Evolutionary conservation across 92 coral and sea anemone genomes (phyloP).

Genomic region (Porites lobata): DNA sequence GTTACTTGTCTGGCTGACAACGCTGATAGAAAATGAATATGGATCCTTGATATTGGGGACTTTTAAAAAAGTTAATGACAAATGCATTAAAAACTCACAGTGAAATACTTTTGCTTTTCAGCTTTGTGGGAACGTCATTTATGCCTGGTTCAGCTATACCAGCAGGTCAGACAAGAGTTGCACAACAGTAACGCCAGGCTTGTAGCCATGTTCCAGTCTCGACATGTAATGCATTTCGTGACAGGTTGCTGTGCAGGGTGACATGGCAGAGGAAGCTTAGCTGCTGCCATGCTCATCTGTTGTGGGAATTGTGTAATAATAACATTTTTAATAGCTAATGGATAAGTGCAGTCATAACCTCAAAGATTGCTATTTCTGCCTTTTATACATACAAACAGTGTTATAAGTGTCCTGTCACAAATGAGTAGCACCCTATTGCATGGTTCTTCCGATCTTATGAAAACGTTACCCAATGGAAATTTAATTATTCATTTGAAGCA

Average conservation of each 20-base stretch:
- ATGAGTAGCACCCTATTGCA: no score
- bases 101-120: conserved; percentile 20
- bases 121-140: conserved; percentile 97
- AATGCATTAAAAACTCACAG: background rate
- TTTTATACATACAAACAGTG: no score
- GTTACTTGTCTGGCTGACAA: no score
- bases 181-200: conserved; percentile 97
- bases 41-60: no score
- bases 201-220: conserved; percentile 97
- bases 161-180: conserved; percentile 99
- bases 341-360: background rate
- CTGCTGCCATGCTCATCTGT: background rate
- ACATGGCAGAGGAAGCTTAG: conserved; percentile 26
- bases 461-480: no score
- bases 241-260: conserved; percentile 57
- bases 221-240: conserved; percentile 92
- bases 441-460: no score
- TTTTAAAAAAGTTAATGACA: no score
- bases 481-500: no score
- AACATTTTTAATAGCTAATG: background rate
- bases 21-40: no score
- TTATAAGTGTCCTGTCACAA: no score
- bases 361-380: no score
- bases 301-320: background rate
- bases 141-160: conserved; percentile 85